Base-by-base conservation (phyloP, 2,113 vertebrate genomes). In the Sinocyclocheilus anshuiensis region DNA sequence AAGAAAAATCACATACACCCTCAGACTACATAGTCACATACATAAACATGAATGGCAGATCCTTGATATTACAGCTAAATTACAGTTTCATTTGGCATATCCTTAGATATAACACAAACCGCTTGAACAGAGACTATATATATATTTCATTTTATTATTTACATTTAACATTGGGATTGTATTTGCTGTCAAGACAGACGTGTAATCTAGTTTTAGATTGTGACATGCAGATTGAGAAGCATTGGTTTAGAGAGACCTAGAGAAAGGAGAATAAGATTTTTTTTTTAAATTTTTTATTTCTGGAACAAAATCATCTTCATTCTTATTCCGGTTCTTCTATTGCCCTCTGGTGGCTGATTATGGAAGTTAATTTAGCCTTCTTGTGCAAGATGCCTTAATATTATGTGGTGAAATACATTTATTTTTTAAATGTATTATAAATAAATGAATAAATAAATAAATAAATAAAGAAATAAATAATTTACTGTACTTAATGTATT, bases 341-440 rank as follows among this genome's bases (percentile, higher is more conserved):
- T 84, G 82, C 67, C 48, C 67, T 42, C 82, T 84, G 69, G 82
- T 84, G 82, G 82, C 10, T 16, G 57, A 12, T 50, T 29, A 63
- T 50, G 22, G 16, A 45, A 18, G 36, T 12, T 48, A 33, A 1
- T 36, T 22, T 33, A 76, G 6, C 6, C 22, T 75, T 75, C 39
- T 75, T 48, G 45, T 45, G 3, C n/a, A 48, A 76, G 4, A 72
- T 42, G 10, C 36, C 36, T 42, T 39, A 71, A 36, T 36, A 71
- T 4, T 4, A 36, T 71, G 8, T 20, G 16, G 16, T 1, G 53
- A 50, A 13, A 4, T 50, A 50, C 6, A 50, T 15, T 50, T 50
- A 48, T 12, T 48, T 42, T 42, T 9, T 42, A 42, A 42, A 9
- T 42, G 39, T 45, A 45, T 45, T 45, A 3, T 48, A 12, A 12